Base-by-base conservation (phyloP, 2,797 vertebrate species). In the Phoeniculus purpureus region DNA sequence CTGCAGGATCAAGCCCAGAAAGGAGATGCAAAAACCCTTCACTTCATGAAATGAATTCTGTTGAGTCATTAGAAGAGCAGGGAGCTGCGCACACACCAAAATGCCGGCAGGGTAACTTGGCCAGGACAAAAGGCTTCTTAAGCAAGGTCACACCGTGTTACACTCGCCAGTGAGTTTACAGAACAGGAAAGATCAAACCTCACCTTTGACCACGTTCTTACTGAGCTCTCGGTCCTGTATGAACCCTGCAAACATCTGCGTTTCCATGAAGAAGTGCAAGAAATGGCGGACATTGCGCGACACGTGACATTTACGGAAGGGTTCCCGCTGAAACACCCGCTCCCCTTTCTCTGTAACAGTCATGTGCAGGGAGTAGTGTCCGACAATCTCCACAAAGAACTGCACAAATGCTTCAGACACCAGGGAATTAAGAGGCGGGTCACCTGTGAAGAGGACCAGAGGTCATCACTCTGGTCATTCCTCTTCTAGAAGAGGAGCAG, bases 241-340 rank as follows among this genome's bases (percentile, higher is more conserved):
- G 97, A 99, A 99, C 51, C 99, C 99, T 2, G 99, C 98, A 27
- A 99, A 99, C 99, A 99, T 99, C 97, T 99, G 99, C 0, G 99
- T 99, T 37, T 99, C 99, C 99, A 99, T 99, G 97, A 99, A 99
- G 94, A 98, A 97, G 94, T 99, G 99, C 94, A 99, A 97, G 95
- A 99, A 99, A 88, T 98, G 98, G 15, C 99, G 98, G 17, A 98
- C 98, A 4, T 97, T 98, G 4, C 98, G 98, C 4, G 99, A 99
- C 5, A 97, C 98, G 52, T 99, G 99, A 15, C 98, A 98, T 50
- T 98, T 99, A 12, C 98, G 97, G 96, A 99, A 99, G 17, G 93
- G 97, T 12, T 99, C 99, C 17, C 98, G 97, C 96, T 98, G 99
- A 70, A 99, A 98, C 67, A 98, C 97, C 13, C 98, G 96, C 92